These are phyloP conservation scores for Adelognathus sp. DNA, from an alignment of 2,888 invertebrate genomes.

Conservation along the genomic window DNA sequence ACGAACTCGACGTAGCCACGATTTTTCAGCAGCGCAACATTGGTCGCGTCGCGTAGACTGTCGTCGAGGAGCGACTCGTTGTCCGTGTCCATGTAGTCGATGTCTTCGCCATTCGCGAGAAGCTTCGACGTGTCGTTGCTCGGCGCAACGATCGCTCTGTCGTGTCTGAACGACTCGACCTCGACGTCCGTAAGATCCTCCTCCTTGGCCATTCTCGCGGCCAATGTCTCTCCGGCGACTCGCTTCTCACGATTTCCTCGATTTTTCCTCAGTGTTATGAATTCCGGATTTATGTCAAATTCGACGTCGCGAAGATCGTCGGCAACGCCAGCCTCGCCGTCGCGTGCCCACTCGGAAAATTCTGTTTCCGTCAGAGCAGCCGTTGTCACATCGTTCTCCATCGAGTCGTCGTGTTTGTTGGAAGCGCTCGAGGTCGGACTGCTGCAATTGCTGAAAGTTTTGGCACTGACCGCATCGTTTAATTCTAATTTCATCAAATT, in stretches of 20 bases:
- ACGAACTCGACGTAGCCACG: conserved; percentile 87
- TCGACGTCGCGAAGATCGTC: conserved; percentile 89
- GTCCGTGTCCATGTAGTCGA: conserved; percentile 94
- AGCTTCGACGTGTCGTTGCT: conserved; percentile 75
- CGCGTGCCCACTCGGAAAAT: conserved; percentile 94
- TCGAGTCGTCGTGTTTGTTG: conserved; percentile 83
- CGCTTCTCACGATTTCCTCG: conserved; percentile 46
- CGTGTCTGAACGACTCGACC: conserved; percentile 78
- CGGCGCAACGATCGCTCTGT: conserved; percentile 59
- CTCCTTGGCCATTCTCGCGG: conserved; percentile 75
- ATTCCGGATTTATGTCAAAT: conserved; percentile 83
- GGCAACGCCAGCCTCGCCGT: conserved; percentile 86
- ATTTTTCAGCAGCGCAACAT: conserved; percentile 83
- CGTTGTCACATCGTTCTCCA: conserved; percentile 86
- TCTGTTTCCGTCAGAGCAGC: conserved; percentile 92
- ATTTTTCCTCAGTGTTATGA: conserved; percentile 72
- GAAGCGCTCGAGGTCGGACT: conserved; percentile 83
- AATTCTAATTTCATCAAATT: conserved; percentile 74
- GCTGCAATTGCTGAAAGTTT: conserved; percentile 80
- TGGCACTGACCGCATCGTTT: conserved; percentile 75
- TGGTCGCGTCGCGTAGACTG: conserved; percentile 83
- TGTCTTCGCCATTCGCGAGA: conserved; percentile 85
- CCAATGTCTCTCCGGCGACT: not conserved
- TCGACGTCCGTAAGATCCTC: conserved; percentile 79
- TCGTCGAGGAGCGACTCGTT: conserved; percentile 90